Evolutionary conservation across 2,113 vertebrate genomes (phyloP), one percentile per base, ranked within the genome.

Genomic region (Hoplias malabaricus): DNA sequence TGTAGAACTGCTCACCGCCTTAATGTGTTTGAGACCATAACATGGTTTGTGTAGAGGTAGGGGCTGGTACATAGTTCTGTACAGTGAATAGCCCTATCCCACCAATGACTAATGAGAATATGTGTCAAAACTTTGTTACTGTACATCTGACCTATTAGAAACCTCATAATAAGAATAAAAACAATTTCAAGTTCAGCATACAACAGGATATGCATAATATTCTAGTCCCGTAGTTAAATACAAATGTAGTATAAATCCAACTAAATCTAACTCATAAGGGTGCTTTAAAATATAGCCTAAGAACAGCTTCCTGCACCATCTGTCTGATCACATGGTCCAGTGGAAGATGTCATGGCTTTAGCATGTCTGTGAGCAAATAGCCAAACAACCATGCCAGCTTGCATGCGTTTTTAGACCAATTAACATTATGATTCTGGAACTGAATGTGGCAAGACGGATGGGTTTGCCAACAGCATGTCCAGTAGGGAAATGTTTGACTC

Each of bases 251-350:
- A 50, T 34, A 54, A 23, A 56, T 75, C 53, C 36, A 54, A 48
- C 36, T 40, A 25, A 16, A 23, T 65, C 38, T 33, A 27, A 33
- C 34, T 66, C 57, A 61, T 50, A 19, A 25, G 29, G 3, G 13
- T 0, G 19, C 63, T 48, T 36, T 11, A 43, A 75, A 53, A 75
- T 53, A 23, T 36, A 63, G 12, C 68, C 27, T 31, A 19, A 42
- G 50, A 9, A 11, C 53, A 23, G 34, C 33, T 54, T 54, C 14
- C 10, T 40, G 57, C 31, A 23, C 77, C 77, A 79, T 66, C 77
- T 67, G 77, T 59, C 36, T 73, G 38, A 56, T 73, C 70, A 73
- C 69, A 59, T 36, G 61, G 16, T 21, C 34, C 25, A 36, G 53
- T 6, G n/a, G 9, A 61, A 54, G 33, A 36, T 34, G 8, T 59